Base-by-base conservation (phyloP, 2,888 invertebrate genomes). In the Cerastis leucographa region DNA sequence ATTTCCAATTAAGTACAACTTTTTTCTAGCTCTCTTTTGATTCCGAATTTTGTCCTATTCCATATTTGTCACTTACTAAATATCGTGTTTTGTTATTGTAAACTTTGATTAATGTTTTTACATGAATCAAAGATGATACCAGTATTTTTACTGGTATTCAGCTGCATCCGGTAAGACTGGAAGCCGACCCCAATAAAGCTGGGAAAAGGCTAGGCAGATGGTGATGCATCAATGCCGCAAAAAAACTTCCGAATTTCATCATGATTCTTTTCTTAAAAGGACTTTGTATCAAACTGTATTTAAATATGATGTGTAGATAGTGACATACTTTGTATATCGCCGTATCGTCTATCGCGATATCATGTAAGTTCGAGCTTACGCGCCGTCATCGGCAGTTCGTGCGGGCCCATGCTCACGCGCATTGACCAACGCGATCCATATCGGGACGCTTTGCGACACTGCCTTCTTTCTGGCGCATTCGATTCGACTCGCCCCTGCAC, bases 391-490 rank as follows among this genome's bases (percentile, higher is more conserved):
- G 19, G 9, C 46, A 46, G 35, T 25, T 81, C 66, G 56, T 76
- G 42, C 67, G 42, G 73, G 49, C 54, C 71, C 75, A 71, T 85
- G 85, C 88, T 89, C 88, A 79, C 83, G 89, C 89, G 88, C 76
- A 83, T 94, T 94, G 92, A 91, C 92, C 91, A 94, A 94, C 84
- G 75, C 88, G 86, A 88, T 91, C 93, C 92, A 91, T 93, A 94
- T 93, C 88, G 85, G 92, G 90, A 89, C 80, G 69, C 81, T 92
- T 95, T 95, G 92, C 93, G 90, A 93, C 93, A 93, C 87, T 85
- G 71, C 77, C 84, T 78, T 89, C 86, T 86, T 86, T 89, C 85
- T 83, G 74, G 78, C 86, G 85, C 90, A 92, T 92, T 92, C 91
- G 83, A 88, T 90, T 89, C 74, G 79, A 83, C 83, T 85, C 71